phyloP scores from a whole-genome alignment of 1,140 invertebrate genomes.

The Chionoecetes opilio region DNA sequence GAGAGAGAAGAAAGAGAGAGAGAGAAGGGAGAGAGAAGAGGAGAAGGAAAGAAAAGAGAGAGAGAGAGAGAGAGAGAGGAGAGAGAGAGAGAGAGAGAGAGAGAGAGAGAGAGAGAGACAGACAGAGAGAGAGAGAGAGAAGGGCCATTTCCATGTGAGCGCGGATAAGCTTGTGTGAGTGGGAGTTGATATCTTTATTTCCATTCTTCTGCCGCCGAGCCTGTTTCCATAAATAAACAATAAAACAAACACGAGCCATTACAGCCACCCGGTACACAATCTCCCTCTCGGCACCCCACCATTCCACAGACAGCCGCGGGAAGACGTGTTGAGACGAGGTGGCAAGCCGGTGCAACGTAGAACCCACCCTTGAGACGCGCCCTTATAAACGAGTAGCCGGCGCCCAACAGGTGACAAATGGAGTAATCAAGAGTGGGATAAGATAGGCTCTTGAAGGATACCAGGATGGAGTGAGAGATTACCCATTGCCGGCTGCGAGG shows the following conservation, averaged over 20 bases:
- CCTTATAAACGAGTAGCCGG: not conserved
- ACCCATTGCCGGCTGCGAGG: not conserved
- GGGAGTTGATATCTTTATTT: not conserved
- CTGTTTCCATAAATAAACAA: not conserved
- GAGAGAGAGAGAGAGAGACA: no score
- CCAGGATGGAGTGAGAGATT: not conserved
- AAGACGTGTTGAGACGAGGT: not conserved
- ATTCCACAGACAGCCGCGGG: not conserved
- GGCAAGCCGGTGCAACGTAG: not conserved
- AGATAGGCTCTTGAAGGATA: constrained; percentile 8
- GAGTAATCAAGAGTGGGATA: not conserved
- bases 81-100: no score
- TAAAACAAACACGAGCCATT: not conserved
- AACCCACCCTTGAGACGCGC: not conserved
- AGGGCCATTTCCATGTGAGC: not conserved
- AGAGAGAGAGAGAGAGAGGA: no score
- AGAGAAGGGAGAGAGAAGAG: no score
- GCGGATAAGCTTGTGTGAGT: not conserved
- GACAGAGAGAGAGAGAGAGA: no score
- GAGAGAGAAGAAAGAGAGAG: no score
- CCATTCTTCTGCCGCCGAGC: not conserved
- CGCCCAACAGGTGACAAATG: constrained; percentile 24
- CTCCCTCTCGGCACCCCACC: not conserved
- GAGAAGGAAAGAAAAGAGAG: no score
- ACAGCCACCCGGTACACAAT: not conserved